These are phyloP conservation scores for Chydorus sphaericus DNA, from an alignment of 2,888 invertebrate genomes.

Conservation along the genomic window DNA sequence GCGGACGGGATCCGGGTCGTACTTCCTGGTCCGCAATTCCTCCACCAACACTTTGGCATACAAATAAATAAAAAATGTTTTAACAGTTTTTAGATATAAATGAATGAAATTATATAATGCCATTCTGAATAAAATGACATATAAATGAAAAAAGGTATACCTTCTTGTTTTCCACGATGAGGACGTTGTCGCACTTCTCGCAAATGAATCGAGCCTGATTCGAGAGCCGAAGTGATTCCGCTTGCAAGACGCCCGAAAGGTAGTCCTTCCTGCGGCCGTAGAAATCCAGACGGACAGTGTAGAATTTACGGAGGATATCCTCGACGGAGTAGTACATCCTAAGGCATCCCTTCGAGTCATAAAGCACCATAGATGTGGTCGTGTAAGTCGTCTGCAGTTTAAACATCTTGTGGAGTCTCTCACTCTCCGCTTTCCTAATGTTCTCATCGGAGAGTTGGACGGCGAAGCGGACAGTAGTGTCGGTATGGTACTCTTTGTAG, in stretches of 20 bases:
- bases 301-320: constrained; percentile 74
- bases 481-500: constrained; percentile 86
- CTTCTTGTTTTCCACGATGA: constrained; percentile 85
- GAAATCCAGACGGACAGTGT: constrained; percentile 54
- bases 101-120: background rate
- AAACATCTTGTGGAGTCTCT: constrained; percentile 87
- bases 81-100: no score
- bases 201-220: constrained; percentile 88
- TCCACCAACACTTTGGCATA: constrained; percentile 67
- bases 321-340: constrained; percentile 56
- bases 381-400: constrained; percentile 69
- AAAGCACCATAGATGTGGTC: constrained; percentile 69
- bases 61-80: background rate
- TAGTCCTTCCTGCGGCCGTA: constrained; percentile 80
- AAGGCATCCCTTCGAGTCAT: constrained; percentile 46
- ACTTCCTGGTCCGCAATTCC: constrained; percentile 57
- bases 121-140: no score
- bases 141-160: no score
- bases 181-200: constrained; percentile 82
- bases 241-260: constrained; percentile 73
- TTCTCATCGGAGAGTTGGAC: constrained; percentile 59
- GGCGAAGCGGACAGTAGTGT: constrained; percentile 82
- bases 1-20: constrained; percentile 47
- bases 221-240: constrained; percentile 71
- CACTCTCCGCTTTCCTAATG: constrained; percentile 57